Conservation (phyloP, 1,140 invertebrate species). For the Micrasema minimum region DNA sequence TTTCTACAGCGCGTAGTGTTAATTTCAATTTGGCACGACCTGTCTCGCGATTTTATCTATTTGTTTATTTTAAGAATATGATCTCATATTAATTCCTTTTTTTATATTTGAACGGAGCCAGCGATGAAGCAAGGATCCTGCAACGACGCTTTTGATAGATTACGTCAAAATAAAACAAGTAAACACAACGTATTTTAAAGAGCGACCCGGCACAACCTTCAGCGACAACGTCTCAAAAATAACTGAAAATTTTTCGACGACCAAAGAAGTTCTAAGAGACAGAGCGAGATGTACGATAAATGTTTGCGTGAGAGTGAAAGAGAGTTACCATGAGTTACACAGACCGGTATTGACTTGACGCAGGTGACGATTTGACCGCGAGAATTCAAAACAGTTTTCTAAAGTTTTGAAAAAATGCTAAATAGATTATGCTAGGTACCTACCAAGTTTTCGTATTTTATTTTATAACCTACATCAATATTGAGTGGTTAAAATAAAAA, state of each 20-base stretch:
- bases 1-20: slow-evolving; percentile 14
- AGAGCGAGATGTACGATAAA: not conserved
- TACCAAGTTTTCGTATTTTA: too few species aligned
- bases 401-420: not conserved
- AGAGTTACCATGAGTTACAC: not conserved
- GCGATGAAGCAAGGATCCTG: not conserved
- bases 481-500: too few species aligned
- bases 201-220: slow-evolving; percentile 3
- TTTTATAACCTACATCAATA: too few species aligned
- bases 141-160: slow-evolving; percentile 10
- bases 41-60: slow-evolving; percentile 15
- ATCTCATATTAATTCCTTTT: slow-evolving; percentile 31
- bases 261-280: slow-evolving; percentile 2
- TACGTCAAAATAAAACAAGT: slow-evolving; percentile 34
- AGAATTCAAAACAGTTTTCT: slow-evolving; percentile 6
- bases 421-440: not conserved
- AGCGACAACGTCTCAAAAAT: not conserved
- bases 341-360: not conserved
- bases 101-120: not conserved
- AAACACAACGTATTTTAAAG: slow-evolving; percentile 9
- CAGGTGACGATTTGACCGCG: slow-evolving; percentile 9
- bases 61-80: slow-evolving; percentile 39
- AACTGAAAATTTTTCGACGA: slow-evolving; percentile 15
- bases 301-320: not conserved
- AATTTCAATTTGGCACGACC: slow-evolving; percentile 39